phyloP scores from a whole-genome alignment of 2,888 invertebrate species.

The Homarus gammarus region DNA sequence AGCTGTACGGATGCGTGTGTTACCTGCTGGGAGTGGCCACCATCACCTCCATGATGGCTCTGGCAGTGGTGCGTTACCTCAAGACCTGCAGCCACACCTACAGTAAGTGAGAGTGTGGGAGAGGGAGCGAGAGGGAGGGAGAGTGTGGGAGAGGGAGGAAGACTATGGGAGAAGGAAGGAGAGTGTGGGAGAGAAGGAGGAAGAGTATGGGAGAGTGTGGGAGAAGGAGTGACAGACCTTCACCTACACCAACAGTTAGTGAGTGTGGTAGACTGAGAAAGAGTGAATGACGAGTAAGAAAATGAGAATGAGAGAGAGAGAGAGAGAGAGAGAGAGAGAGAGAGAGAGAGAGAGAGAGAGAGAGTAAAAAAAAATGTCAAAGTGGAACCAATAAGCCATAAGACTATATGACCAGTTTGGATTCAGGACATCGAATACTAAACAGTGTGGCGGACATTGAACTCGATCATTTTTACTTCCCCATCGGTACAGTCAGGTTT shows the following conservation, averaged over 20 bases:
- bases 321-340: neutral
- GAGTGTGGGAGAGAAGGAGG: neutral
- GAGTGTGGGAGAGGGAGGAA: neutral
- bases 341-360: neutral
- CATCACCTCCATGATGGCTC: conserved; percentile 74
- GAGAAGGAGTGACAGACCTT: neutral
- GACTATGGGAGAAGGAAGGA: neutral
- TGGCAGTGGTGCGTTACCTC: conserved; percentile 76
- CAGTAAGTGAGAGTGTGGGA: conserved; percentile 66
- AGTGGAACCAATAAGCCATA: too few species aligned
- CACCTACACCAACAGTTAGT: too few species aligned
- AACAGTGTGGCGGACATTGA: too few species aligned
- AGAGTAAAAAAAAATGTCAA: neutral
- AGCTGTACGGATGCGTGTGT: conserved; percentile 76
- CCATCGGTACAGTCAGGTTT: too few species aligned
- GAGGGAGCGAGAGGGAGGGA: neutral
- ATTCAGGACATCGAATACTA: too few species aligned
- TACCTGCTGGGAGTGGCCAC: conserved; percentile 76
- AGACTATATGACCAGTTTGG: too few species aligned
- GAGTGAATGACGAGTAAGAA: too few species aligned
- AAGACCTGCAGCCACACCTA: conserved; percentile 76
- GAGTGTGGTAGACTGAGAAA: too few species aligned
- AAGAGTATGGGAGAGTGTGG: too few species aligned
- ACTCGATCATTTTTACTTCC: too few species aligned
- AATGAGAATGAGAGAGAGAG: too few species aligned